Percentiles rank a stretch among this genome's conserved stretches.
These are phyloP conservation scores for Euthynnus affinis DNA, from an alignment of 2,797 vertebrate species.

Conservation along the genomic window DNA sequence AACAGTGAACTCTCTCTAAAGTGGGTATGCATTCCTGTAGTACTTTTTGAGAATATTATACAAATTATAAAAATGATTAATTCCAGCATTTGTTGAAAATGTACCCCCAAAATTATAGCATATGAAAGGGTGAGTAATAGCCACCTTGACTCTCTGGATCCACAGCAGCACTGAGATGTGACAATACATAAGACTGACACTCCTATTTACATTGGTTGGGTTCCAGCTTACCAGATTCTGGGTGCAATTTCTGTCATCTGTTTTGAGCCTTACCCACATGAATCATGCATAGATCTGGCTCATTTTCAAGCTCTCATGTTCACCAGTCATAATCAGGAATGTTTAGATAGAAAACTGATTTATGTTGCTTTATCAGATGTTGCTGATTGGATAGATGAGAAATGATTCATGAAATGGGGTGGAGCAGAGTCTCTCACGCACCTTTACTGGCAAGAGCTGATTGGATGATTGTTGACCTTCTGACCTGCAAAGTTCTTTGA, in stretches of 20 bases:
- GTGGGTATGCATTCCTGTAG: neutral
- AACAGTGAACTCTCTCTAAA: neutral
- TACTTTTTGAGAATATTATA: neutral
- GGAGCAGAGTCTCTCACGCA: slow-evolving; percentile 79
- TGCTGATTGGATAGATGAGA: slow-evolving; percentile 73
- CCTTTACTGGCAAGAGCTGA: slow-evolving; percentile 55
- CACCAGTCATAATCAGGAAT: slow-evolving; percentile 69
- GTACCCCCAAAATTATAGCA: neutral
- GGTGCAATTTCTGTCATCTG: slow-evolving; percentile 26
- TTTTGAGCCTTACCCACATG: slow-evolving; percentile 54
- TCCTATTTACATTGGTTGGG: slow-evolving; percentile 38
- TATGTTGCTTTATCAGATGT: slow-evolving; percentile 74
- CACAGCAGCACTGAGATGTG: neutral
- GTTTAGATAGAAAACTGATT: slow-evolving; percentile 84
- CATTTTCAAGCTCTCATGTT: slow-evolving; percentile 56
- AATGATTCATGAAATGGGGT: slow-evolving; percentile 78
- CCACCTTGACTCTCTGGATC: neutral
- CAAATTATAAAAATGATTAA: neutral
- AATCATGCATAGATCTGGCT: slow-evolving; percentile 55
- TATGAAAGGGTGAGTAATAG: neutral
- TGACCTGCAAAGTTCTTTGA: slow-evolving; percentile 5
- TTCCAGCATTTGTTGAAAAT: neutral
- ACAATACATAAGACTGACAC: slow-evolving; percentile 26
- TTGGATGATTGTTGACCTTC: slow-evolving; percentile 41
- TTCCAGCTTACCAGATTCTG: slow-evolving; percentile 28